These are phyloP conservation scores for Danaus plexippus DNA, from an alignment of 1,140 invertebrate species.

Conservation along the genomic window DNA sequence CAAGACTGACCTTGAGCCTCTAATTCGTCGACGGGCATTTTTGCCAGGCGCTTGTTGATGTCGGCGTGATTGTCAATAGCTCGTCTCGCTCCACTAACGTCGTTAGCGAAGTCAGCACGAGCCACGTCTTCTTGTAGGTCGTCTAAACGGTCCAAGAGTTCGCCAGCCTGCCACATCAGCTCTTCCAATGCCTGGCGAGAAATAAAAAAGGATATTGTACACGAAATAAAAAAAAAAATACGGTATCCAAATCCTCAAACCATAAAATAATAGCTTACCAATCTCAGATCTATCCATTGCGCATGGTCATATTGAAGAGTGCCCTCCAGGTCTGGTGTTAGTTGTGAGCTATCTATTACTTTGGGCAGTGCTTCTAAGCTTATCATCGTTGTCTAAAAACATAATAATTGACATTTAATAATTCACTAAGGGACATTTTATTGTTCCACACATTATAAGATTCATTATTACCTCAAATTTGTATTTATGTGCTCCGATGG, in stretches of 20 bases:
- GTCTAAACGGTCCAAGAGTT: slow-evolving; percentile 92
- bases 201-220: neutral
- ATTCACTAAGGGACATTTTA: slow-evolving; percentile 2
- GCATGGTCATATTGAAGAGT: slow-evolving; percentile 95
- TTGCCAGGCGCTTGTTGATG: slow-evolving; percentile 94
- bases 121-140: slow-evolving; percentile 92
- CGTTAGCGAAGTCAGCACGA: slow-evolving; percentile 92
- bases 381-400: slow-evolving; percentile 93
- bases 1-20: slow-evolving; percentile 76
- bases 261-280: slow-evolving; percentile 70
- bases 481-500: slow-evolving; percentile 96
- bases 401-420: slow-evolving; percentile 25
- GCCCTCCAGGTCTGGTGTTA: slow-evolving; percentile 95
- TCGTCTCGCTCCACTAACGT: slow-evolving; percentile 90
- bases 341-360: slow-evolving; percentile 91
- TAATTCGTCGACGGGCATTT: slow-evolving; percentile 93
- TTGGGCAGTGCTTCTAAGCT: slow-evolving; percentile 94
- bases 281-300: slow-evolving; percentile 95
- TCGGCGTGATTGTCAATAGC: slow-evolving; percentile 94
- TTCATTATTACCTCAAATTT: slow-evolving; percentile 91
- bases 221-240: neutral
- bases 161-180: slow-evolving; percentile 94
- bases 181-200: slow-evolving; percentile 84
- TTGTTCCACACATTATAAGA: neutral
- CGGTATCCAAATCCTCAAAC: slow-evolving; percentile 2